Percentiles rank a stretch among this genome's conserved stretches.
Conservation (phyloP, 2,797 vertebrate genomes). For the Eulemur albifrons region DNA sequence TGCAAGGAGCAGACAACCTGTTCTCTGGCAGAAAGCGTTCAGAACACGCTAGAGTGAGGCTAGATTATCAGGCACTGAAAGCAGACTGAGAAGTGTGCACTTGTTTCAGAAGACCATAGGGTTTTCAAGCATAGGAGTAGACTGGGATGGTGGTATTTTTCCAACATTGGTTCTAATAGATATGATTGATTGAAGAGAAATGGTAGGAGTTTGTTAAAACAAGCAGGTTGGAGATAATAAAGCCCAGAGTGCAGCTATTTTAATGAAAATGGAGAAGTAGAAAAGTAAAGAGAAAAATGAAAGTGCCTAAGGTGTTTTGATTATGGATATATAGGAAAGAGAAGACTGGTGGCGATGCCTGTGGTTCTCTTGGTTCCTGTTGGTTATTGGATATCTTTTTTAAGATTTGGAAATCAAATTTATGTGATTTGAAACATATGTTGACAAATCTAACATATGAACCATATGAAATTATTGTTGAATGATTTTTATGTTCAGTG, state of each 20-base stretch:
- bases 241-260: background rate
- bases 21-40: background rate
- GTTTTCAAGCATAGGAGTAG: background rate
- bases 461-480: background rate
- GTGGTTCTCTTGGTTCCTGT: background rate
- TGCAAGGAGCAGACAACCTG: background rate
- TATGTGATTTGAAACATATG: background rate
- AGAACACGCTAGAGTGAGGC: background rate
- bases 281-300: background rate
- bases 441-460: background rate
- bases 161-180: background rate
- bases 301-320: background rate
- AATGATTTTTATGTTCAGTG: background rate
- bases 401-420: background rate
- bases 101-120: background rate
- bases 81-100: background rate
- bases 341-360: rapidly evolving
- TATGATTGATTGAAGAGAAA: background rate
- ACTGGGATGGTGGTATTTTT: background rate
- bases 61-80: too few species aligned
- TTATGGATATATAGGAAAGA: rapidly evolving
- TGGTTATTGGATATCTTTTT: background rate
- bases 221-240: background rate
- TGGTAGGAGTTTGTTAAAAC: background rate
- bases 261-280: background rate